phyloP scores from a whole-genome alignment of 2,113 vertebrate species.

The Herpetotheres cachinnans region DNA sequence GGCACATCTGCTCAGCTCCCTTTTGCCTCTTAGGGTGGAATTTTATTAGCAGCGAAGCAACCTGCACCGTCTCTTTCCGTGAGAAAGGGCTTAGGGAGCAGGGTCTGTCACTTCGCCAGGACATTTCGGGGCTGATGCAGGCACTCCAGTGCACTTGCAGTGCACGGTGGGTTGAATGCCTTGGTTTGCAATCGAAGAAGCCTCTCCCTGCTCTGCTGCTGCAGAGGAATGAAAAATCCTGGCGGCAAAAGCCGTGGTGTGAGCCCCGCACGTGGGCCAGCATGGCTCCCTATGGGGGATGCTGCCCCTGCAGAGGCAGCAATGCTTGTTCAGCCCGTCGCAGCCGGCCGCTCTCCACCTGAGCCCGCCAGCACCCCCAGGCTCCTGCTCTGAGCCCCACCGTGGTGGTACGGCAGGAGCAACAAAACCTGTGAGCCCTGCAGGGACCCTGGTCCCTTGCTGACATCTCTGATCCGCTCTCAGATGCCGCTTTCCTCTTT shows the following conservation, averaged over 20 bases:
- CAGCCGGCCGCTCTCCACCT: background rate
- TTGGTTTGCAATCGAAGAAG: background rate
- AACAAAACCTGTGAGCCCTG: fast-evolving
- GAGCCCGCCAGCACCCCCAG: fast-evolving
- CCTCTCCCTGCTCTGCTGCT: background rate
- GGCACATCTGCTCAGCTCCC: background rate
- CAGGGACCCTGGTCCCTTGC: background rate
- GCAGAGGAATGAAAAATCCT: background rate
- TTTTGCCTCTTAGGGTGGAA: background rate
- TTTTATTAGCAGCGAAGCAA: fast-evolving
- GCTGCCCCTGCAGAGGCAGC: background rate
- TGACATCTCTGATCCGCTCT: background rate
- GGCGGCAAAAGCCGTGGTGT: background rate
- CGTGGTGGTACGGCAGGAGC: background rate
- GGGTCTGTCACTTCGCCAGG: background rate
- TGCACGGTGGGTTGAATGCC: background rate
- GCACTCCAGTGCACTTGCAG: background rate
- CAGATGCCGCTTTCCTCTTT: background rate
- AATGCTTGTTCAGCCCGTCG: background rate
- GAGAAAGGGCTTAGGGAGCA: background rate
- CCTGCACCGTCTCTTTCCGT: background rate
- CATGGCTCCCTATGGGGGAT: fast-evolving
- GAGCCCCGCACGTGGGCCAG: background rate
- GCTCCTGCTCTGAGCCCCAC: background rate
- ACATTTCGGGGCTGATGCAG: background rate